Conservation (phyloP, 2,113 vertebrate genomes). For the Crypturellus undulatus region DNA sequence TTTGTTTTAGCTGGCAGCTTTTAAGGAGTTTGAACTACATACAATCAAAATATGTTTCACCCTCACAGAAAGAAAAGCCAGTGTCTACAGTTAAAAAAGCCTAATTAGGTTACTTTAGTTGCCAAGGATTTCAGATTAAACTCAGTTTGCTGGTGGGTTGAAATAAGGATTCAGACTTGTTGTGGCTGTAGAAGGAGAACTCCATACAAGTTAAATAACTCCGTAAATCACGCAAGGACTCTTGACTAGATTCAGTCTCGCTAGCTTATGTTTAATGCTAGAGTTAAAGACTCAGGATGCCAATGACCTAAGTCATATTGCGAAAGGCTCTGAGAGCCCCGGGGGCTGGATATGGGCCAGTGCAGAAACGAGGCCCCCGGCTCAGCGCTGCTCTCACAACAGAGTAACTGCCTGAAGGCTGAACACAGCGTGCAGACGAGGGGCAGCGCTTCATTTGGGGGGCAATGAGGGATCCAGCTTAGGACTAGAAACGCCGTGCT, state of each 20-base stretch:
- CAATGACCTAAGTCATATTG: not conserved
- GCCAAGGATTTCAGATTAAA: constrained; percentile 48
- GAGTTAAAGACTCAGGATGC: not conserved
- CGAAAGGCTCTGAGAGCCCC: fast-evolving
- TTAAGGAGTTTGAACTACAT: not conserved
- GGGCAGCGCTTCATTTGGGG: not conserved
- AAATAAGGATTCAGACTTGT: not conserved
- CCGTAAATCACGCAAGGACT: not conserved
- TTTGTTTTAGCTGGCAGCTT: not conserved
- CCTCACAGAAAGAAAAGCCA: not conserved
- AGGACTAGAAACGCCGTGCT: not conserved
- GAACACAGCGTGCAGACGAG: not conserved
- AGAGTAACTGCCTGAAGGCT: not conserved
- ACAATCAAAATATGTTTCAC: not conserved
- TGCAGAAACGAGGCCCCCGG: not conserved
- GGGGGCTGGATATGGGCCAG: not conserved
- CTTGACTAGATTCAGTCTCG: not conserved
- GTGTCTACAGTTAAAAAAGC: constrained; percentile 38
- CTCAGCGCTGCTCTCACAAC: not conserved
- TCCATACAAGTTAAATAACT: not conserved
- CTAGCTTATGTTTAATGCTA: not conserved
- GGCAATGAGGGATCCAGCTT: not conserved
- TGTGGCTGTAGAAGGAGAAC: not conserved
- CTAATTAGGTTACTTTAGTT: not conserved
- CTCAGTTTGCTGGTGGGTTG: not conserved